Evolutionary conservation across 2,797 vertebrate genomes (phyloP), one percentile per base, ranked within the genome.

Genomic region (Siniperca obscura): DNA sequence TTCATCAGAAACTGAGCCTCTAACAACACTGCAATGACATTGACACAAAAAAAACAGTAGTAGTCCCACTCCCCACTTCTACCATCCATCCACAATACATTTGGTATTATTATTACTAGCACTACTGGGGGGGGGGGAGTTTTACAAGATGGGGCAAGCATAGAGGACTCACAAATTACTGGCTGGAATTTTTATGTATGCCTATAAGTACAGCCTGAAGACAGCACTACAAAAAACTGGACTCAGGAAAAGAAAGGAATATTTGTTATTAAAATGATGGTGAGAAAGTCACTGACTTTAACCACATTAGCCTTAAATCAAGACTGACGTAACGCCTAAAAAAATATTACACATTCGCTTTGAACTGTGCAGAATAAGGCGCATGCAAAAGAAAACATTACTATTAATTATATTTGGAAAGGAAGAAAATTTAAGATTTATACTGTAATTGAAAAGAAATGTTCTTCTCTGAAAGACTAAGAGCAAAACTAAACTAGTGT

Each of bases 21-120:
- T 65, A 64, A 79, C 75, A 92, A 78, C 82, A 94, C 94, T 95
- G 89, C 61, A 90, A 85, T 70, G 42, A 87, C 55, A 91, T n/a
- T 50, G 13, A 79, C 22, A 78, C 3, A 82, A 27, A 86, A 50
- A 59, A 17, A 9, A 4, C 52, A 34, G 19, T 13, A 36, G 17
- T 7, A 56, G 44, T 68, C 48, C 36, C 36, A 36, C 36, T 36
- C 36, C 1, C 27, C 22, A 62, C 2, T 21, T 36, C 42, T 48
- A 67, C 60, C 21, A 55, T 48, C 60, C 21, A 55, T 48, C 2
- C 40, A 50, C 21, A 61, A 9, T 21, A 10, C 34, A 74, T 48
- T 52, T 73, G 34, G 4, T 34, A 17, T 34, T 64, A 70, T 74
- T 42, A n/a, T n/a, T n/a, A n/a, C n/a, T n/a, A 68, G 38, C 30